Evolutionary conservation across 2,888 invertebrate species (phyloP).

Genomic region (Latrodectus elegans): DNA sequence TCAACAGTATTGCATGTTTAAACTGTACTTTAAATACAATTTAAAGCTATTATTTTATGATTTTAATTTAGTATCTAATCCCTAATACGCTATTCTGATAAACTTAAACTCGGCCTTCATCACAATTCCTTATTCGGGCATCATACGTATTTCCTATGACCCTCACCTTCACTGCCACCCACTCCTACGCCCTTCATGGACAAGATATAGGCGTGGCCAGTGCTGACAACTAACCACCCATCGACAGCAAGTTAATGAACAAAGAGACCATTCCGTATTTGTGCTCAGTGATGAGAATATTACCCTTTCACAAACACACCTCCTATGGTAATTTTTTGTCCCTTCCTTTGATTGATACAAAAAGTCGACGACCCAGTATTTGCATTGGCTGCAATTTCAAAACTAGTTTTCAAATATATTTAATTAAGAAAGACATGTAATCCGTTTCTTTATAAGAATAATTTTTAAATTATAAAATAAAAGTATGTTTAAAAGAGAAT

Average conservation of each 20-base stretch:
- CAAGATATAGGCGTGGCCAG: slow-evolving; percentile 47
- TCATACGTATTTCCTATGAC: slow-evolving; percentile 15
- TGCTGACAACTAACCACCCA: slow-evolving; percentile 39
- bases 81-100: slow-evolving; percentile 25
- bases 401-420: no score
- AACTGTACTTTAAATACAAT: no score
- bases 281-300: slow-evolving; percentile 4
- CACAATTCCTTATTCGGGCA: slow-evolving; percentile 24
- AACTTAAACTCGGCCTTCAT: slow-evolving; percentile 32
- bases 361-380: background rate
- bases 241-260: slow-evolving; percentile 45
- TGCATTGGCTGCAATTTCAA: background rate
- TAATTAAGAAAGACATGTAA: no score
- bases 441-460: no score
- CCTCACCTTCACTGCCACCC: slow-evolving; percentile 16
- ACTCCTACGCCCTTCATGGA: background rate
- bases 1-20: no score
- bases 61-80: slow-evolving; percentile 8
- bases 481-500: no score
- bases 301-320: background rate
- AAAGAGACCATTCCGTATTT: background rate
- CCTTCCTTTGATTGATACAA: background rate
- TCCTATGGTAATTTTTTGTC: background rate
- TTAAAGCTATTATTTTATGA: no score
- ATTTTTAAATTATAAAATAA: no score